Evolutionary conservation across 2,113 vertebrate genomes (phyloP).

Genomic region (Pongo abelii): DNA sequence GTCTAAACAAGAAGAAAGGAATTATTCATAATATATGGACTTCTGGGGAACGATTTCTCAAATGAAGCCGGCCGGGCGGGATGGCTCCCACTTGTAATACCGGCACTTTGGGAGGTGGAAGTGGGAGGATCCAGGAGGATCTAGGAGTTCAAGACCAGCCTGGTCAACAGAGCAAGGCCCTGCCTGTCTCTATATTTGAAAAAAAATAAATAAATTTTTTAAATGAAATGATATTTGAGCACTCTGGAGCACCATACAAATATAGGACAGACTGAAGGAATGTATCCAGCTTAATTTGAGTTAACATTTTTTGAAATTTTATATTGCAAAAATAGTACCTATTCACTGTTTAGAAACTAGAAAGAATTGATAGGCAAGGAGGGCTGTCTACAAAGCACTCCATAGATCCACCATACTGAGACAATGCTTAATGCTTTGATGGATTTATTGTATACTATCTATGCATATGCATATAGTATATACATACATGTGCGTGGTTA

Average conservation of each 20-base stretch:
- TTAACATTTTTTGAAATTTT: not conserved
- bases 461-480: not conserved
- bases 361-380: not conserved
- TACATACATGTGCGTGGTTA: not conserved
- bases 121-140: no score
- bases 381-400: not conserved
- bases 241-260: slow-evolving; percentile 5
- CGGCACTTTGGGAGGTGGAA: no score
- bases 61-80: fast-evolving
- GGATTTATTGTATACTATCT: not conserved
- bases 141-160: no score
- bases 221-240: not conserved
- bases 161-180: no score
- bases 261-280: not conserved
- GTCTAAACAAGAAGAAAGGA: not conserved
- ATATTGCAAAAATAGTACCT: not conserved
- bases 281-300: not conserved
- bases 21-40: not conserved
- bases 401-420: not conserved
- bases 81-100: no score
- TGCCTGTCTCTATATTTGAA: no score
- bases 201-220: no score
- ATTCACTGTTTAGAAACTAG: not conserved
- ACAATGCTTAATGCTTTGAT: not conserved
- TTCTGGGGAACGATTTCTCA: not conserved